phyloP scores from a whole-genome alignment of 2,113 vertebrate species.

The Chloropsis hardwickii region DNA sequence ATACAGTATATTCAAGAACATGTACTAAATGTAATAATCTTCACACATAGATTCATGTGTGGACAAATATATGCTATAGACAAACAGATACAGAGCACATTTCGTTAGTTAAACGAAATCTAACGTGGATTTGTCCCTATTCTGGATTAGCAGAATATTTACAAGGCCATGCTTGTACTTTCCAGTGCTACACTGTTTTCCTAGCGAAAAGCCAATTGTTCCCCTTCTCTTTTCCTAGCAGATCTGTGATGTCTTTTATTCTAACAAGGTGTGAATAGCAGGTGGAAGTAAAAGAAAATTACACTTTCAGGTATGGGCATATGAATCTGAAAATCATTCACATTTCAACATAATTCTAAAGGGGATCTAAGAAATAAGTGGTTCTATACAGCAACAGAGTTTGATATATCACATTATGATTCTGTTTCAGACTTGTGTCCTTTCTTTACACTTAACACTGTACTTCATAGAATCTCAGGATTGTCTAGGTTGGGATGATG shows the following conservation, averaged over 20 bases:
- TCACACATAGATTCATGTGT: not conserved
- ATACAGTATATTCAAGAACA: not conserved
- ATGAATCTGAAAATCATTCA: not conserved
- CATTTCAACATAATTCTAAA: not conserved
- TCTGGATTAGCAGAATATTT: not conserved
- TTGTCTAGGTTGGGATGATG: not conserved
- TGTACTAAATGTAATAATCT: not conserved
- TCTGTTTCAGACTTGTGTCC: not conserved
- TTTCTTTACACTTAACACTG: not conserved
- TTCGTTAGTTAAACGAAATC: not conserved
- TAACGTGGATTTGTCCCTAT: not conserved
- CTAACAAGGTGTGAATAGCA: not conserved
- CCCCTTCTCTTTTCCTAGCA: not conserved
- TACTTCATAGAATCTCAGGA: not conserved
- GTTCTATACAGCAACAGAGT: not conserved
- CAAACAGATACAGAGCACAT: not conserved
- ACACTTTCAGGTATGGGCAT: not conserved
- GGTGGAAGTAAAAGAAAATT: not conserved
- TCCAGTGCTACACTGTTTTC: not conserved
- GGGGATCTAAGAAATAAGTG: not conserved
- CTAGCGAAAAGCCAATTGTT: not conserved
- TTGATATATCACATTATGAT: not conserved
- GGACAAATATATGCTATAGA: not conserved
- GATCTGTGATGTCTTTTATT: not conserved
- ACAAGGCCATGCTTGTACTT: not conserved